Evolutionary conservation across 2,113 vertebrate species (phyloP).

Genomic region (Catagonus wagneri): DNA sequence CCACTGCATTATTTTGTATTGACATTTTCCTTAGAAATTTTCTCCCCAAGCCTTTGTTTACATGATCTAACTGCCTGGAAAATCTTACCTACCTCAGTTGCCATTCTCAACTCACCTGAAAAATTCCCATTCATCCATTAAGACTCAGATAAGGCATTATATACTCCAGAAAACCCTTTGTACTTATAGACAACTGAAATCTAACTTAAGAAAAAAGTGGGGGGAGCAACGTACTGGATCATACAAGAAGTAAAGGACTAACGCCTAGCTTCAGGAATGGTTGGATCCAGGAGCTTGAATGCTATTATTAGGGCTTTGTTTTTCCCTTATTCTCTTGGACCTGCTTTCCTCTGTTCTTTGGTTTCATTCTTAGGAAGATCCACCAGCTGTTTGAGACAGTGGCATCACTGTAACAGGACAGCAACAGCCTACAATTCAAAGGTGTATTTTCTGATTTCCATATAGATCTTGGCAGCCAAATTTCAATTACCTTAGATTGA

Average conservation of each 20-base stretch:
- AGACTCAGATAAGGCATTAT: not conserved
- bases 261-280: not conserved
- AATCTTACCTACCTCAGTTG: not conserved
- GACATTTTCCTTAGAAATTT: not conserved
- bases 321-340: not conserved
- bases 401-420: not conserved
- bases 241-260: not conserved
- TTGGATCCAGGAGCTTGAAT: not conserved
- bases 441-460: not conserved
- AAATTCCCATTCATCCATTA: not conserved
- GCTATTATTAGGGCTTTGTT: not conserved
- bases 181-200: not conserved
- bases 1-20: not conserved
- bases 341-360: not conserved
- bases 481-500: not conserved
- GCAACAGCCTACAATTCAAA: not conserved
- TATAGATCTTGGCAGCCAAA: constrained; percentile 20
- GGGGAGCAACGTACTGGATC: not conserved
- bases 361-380: not conserved
- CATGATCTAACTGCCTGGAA: not conserved
- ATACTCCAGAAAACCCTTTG: not conserved
- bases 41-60: not conserved
- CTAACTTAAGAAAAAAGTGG: not conserved
- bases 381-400: not conserved
- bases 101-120: not conserved